Evolutionary conservation across 1,140 invertebrate species (phyloP), one percentile per base, ranked within the genome.

Genomic region (Pseudobourletiella spinata): DNA sequence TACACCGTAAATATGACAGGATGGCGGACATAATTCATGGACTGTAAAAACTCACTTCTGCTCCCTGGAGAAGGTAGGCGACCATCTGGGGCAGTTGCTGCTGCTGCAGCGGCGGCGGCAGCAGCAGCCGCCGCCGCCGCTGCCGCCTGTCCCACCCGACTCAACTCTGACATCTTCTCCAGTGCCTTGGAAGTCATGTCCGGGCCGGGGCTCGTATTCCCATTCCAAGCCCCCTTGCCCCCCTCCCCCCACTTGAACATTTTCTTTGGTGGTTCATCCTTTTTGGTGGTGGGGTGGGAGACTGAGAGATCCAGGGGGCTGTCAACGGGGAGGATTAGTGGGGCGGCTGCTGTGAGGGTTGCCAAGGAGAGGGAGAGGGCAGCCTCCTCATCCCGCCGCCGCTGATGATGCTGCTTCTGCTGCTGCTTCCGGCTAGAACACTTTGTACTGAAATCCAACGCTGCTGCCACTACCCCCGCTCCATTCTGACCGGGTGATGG

Each of bases 151-250:
- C 88, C 86, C 6, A 90, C 76, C 71, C 89, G 85, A 67, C 88
- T 91, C 59, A 93, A 76, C 71, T 93, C 89, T 68, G 86, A 89
- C 89, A 94, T 92, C 73, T 92, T 91, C 73, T 93, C 90, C 43
- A 93, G 73, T 25, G 90, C 89, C 20, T 69, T 69, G 25, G 68
- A 66, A 30, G 59, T 67, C 60, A 70, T 60, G 61, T 70, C 68
- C 18, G 65, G 63, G 20, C 51, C 59, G 16, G 62, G 59, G 18
- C 57, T 57, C 2, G 51, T 26, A 51, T 24, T 57, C 32, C 63
- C 66, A 51, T 68, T 68, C 66, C 66, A 68, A 30, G 18, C 58
- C 4, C 22, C 20, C 46, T 42, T 51, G 18, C 56, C 35, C 6
- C 25, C 30, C n/a, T 51, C 44, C 25, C 48, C 59, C 60, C 60